phyloP scores from a whole-genome alignment of 2,797 vertebrate species.

The Harpagifer antarcticus region DNA sequence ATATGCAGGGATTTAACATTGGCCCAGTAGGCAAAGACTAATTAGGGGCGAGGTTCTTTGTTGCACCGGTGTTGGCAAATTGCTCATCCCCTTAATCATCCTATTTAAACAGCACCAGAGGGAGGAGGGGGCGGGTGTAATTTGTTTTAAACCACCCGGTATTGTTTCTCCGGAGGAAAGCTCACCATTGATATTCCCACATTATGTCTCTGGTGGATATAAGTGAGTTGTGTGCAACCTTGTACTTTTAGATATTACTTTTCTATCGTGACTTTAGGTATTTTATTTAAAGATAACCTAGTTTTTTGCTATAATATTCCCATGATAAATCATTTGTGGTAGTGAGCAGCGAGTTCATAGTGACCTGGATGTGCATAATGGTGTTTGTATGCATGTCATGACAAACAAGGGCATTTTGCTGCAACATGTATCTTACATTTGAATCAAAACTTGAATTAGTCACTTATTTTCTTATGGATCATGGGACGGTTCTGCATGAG shows the following conservation, averaged over 20 bases:
- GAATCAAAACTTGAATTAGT: neutral
- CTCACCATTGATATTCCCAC: constrained; percentile 22
- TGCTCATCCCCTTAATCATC: constrained; percentile 81
- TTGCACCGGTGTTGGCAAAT: constrained; percentile 81
- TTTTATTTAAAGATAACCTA: neutral
- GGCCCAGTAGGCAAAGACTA: constrained; percentile 71
- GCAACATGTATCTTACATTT: neutral
- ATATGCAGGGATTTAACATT: constrained; percentile 51
- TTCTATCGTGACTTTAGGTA: neutral
- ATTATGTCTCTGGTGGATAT: constrained; percentile 2
- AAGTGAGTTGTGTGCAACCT: constrained; percentile 40
- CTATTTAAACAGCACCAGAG: constrained; percentile 68
- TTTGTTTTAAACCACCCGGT: constrained; percentile 65
- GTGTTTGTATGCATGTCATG: constrained; percentile 28
- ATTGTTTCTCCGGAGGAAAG: constrained; percentile 52
- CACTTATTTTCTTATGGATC: neutral
- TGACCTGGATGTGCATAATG: constrained; percentile 21
- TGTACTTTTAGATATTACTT: constrained; percentile 38
- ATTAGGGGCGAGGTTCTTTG: constrained; percentile 85
- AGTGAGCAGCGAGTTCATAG: constrained; percentile 7
- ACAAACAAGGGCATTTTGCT: constrained; percentile 13
- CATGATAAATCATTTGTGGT: neutral
- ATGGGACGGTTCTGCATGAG: neutral
- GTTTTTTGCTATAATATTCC: neutral
- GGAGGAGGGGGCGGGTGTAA: constrained; percentile 60